phyloP scores from a whole-genome alignment of 2,888 invertebrate species.

The Callyntrura sp. region DNA sequence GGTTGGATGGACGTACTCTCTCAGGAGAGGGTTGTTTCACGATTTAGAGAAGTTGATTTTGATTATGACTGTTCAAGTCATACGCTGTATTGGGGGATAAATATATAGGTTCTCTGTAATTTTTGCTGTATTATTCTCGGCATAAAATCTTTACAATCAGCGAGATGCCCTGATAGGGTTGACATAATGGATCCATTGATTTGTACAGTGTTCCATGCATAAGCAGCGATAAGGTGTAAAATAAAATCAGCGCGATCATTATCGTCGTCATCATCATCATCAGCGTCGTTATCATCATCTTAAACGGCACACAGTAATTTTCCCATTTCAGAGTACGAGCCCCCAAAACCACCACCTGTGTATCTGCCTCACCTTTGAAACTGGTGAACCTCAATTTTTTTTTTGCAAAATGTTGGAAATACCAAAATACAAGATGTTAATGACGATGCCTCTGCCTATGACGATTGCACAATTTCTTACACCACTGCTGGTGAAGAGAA shows the following conservation, averaged over 20 bases:
- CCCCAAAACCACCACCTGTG: not conserved
- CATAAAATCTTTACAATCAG: not conserved
- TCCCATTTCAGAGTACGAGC: not conserved
- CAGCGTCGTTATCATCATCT: constrained; percentile 7
- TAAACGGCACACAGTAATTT: not conserved
- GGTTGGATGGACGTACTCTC: no score
- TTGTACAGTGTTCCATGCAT: not conserved
- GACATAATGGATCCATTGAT: constrained; percentile 9
- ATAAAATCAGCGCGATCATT: not conserved
- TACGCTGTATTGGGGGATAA: no score
- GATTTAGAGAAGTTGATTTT: not conserved
- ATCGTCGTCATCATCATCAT: constrained; percentile 5
- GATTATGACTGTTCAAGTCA: no score
- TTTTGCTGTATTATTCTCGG: no score
- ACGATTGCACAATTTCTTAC: constrained; percentile 35
- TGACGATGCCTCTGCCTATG: not conserved
- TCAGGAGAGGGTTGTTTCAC: not conserved
- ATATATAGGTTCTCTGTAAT: no score
- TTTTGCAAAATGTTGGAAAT: constrained; percentile 38
- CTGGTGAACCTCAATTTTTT: constrained; percentile 48
- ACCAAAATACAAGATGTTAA: constrained; percentile 25
- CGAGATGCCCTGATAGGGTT: not conserved
- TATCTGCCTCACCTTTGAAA: constrained; percentile 35
- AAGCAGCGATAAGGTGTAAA: not conserved
- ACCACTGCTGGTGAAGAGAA: not conserved